Conservation (phyloP, 1,140 invertebrate genomes). For the Pseudobourletiella spinata region DNA sequence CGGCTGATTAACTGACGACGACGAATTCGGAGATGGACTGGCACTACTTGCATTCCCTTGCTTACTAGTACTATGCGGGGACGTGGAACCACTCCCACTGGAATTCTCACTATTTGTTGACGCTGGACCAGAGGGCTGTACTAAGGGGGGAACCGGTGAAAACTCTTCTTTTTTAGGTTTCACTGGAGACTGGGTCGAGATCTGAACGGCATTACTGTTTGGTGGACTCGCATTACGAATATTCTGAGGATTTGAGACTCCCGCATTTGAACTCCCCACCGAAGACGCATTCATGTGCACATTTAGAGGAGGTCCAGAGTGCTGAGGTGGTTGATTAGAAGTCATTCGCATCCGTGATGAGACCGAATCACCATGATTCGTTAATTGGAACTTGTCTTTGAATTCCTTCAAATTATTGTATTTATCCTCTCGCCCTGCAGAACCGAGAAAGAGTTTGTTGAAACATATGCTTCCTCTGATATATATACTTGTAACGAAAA, state of each 20-base stretch:
- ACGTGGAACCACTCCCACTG: slow-evolving; percentile 37
- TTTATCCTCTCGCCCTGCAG: slow-evolving; percentile 46
- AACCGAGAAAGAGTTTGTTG: no score
- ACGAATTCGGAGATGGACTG: slow-evolving; percentile 3
- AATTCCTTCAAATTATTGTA: slow-evolving; percentile 50
- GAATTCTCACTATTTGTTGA: slow-evolving; percentile 36
- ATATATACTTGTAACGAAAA: no score
- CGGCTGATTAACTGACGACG: not conserved
- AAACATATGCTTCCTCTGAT: no score
- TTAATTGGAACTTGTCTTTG: slow-evolving; percentile 50
- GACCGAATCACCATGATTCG: slow-evolving; percentile 18
- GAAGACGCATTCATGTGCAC: not conserved
- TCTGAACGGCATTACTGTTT: slow-evolving; percentile 7
- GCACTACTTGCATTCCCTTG: slow-evolving; percentile 2
- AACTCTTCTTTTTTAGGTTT: slow-evolving; percentile 11
- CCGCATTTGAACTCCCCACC: not conserved
- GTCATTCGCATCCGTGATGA: slow-evolving; percentile 35
- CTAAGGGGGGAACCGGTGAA: slow-evolving; percentile 32
- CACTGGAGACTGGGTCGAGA: not conserved
- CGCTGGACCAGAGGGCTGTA: slow-evolving; percentile 36
- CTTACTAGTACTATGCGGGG: slow-evolving; percentile 12
- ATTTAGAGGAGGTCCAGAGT: slow-evolving; percentile 5
- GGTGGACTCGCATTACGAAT: slow-evolving; percentile 26
- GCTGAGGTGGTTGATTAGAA: not conserved
- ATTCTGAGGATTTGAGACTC: not conserved